Conservation (phyloP, 2,888 invertebrate genomes). For the Parascotia fuliginaria region DNA sequence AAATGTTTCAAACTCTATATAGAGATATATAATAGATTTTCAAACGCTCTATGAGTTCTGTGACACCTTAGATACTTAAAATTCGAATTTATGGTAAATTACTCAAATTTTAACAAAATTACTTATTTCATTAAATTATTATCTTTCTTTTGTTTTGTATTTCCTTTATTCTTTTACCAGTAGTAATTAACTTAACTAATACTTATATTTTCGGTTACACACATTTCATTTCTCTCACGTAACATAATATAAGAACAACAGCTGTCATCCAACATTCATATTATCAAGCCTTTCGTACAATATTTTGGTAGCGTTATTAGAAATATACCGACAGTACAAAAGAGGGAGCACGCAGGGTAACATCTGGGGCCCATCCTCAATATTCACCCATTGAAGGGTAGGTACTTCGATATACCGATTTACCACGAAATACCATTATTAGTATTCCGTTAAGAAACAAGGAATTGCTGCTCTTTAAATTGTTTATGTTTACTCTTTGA, state of each 20-base stretch:
- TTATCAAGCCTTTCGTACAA: slow-evolving; percentile 26
- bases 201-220: slow-evolving; percentile 1
- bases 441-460: slow-evolving; percentile 14
- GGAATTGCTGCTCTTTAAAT: slow-evolving; percentile 8
- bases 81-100: no score
- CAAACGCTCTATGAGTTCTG: no score
- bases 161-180: no score
- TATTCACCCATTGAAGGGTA: slow-evolving; percentile 41
- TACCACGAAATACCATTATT: slow-evolving; percentile 42
- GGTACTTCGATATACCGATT: slow-evolving; percentile 40
- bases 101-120: no score
- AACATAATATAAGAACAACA: slow-evolving; percentile 13
- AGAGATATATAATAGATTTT: no score
- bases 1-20: no score
- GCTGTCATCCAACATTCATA: slow-evolving; percentile 25
- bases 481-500: not conserved
- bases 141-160: no score
- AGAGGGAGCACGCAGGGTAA: slow-evolving; percentile 26
- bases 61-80: no score
- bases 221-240: not conserved
- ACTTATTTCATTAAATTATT: no score
- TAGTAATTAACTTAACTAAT: not conserved
- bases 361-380: slow-evolving; percentile 40
- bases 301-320: slow-evolving; percentile 35
- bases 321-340: slow-evolving; percentile 29